phyloP scores from a whole-genome alignment of 2,888 invertebrate genomes.

The Uloborus plumipes region DNA sequence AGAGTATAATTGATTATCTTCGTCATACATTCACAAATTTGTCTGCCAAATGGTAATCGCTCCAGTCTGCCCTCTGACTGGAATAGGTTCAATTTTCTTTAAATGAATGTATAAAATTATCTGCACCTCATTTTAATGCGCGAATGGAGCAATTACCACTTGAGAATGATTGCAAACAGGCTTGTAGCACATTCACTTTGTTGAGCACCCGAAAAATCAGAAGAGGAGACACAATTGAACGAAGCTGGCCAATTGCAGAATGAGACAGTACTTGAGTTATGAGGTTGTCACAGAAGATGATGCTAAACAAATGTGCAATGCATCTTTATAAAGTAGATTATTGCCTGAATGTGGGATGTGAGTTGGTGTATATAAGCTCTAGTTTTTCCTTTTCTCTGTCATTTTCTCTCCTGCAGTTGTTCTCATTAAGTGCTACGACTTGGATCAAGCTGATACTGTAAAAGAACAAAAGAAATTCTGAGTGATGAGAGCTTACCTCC shows the following conservation, averaged over 20 bases:
- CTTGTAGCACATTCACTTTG: slow-evolving; percentile 26
- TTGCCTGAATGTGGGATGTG: slow-evolving; percentile 63
- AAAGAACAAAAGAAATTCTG: not conserved
- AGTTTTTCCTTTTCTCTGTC: slow-evolving; percentile 25
- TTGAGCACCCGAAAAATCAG: slow-evolving; percentile 55
- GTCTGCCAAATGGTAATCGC: slow-evolving; percentile 22
- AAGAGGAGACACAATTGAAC: slow-evolving; percentile 26
- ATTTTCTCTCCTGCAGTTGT: slow-evolving; percentile 58
- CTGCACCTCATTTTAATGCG: slow-evolving; percentile 2
- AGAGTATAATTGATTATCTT: slow-evolving; percentile 52
- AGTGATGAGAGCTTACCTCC: not conserved
- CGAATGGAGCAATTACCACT: slow-evolving; percentile 48
- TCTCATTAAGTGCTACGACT: slow-evolving; percentile 63
- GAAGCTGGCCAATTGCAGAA: slow-evolving; percentile 36
- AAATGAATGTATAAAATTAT: slow-evolving; percentile 15
- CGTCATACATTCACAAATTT: slow-evolving; percentile 2
- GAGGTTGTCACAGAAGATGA: slow-evolving; percentile 54
- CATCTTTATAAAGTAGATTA: slow-evolving; percentile 63
- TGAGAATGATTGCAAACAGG: not conserved
- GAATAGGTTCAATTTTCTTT: no score
- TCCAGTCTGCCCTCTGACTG: slow-evolving; percentile 6
- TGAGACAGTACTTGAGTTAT: slow-evolving; percentile 45
- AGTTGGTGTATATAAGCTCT: slow-evolving; percentile 63
- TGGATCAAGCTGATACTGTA: slow-evolving; percentile 59
- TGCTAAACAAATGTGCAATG: slow-evolving; percentile 59